Evolutionary conservation across 2,888 invertebrate genomes (phyloP).

Genomic region (Mythimna loreyi): DNA sequence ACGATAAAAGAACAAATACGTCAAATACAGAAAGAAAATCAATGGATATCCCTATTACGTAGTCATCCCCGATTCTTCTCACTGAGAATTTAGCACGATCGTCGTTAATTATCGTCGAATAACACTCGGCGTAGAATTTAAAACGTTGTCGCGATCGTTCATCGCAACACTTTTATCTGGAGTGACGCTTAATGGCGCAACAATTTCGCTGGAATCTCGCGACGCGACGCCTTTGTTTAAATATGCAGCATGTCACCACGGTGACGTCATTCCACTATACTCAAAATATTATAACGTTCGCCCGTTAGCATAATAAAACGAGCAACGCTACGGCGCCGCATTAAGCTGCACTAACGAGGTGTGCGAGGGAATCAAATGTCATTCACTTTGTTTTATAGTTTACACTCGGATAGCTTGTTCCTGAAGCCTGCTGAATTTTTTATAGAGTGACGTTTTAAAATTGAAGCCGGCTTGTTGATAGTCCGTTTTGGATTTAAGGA

Average conservation of each 20-base stretch:
- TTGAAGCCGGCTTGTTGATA: neutral
- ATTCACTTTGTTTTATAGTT: constrained; percentile 64
- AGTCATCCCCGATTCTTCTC: constrained; percentile 22
- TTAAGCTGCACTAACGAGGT: constrained; percentile 84
- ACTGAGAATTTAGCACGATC: constrained; percentile 48
- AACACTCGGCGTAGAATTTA: constrained; percentile 55
- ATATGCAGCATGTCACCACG: constrained; percentile 85
- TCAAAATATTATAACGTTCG: constrained; percentile 86
- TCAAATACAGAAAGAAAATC: constrained; percentile 10
- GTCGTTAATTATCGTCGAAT: constrained; percentile 59
- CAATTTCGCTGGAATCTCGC: constrained; percentile 64
- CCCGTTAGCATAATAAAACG: constrained; percentile 88
- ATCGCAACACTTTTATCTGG: constrained; percentile 61
- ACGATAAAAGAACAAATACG: constrained; percentile 18
- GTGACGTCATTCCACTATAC: constrained; percentile 80
- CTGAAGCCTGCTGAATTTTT: neutral
- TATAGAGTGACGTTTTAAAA: neutral
- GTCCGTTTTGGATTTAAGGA: neutral
- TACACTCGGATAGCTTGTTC: constrained; percentile 45
- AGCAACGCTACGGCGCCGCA: constrained; percentile 82
- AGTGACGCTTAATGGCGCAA: constrained; percentile 66
- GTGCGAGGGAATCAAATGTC: constrained; percentile 76
- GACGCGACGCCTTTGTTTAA: constrained; percentile 74
- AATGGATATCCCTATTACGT: constrained; percentile 18
- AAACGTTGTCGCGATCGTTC: constrained; percentile 47